Base-by-base conservation (phyloP, 1,140 invertebrate genomes). In the Lutraria rhynchaena region DNA sequence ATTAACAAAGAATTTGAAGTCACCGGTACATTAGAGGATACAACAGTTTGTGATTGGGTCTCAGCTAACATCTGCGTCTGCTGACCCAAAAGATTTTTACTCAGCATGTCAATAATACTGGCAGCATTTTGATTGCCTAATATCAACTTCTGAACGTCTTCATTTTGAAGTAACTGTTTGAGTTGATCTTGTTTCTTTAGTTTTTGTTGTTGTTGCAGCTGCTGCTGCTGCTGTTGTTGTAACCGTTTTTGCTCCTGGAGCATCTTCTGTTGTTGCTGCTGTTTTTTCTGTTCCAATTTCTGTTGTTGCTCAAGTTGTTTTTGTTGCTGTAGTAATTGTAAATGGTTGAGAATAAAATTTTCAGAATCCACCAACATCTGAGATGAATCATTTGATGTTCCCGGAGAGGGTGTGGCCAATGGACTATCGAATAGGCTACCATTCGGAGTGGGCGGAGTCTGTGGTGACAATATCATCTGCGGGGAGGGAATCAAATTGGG, bases 1-100 rank as follows among this genome's bases (percentile, higher is more conserved):
- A 71, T 31, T 15, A 85, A 81, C 51, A 82, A 73, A 13, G 81
- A 85, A 67, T 51, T 67, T 15, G 71, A 63, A 51, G 37, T 27
- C 11, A 24, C 51, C 46, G 61, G 15, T 17, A 63, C 58, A 33
- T 61, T 46, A n/a, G n/a, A 19, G 29, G 71, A 49, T 78, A 80
- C 11, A 27, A 19, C 51, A 24, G 1, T 31, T 29, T 37, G 5
- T 19, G 27, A 4, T 49, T 49, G 61, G 4, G 31, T 65, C 2
- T 35, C 33, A 11, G 27, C 9, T 13, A 33, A 19, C 31, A 35
- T 5, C 2, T 3, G 19, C 27, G 37, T 22, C 77, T 77, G 74
- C n/a, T 76, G 35, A 37, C 31, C 41, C 46, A 60, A 46, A 24
- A 65, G 41, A 19, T 65, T 49, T 67, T 44, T 31, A 22, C 17